These are phyloP conservation scores for Hippocampus barbouri DNA, from an alignment of 2,113 vertebrate genomes.

Conservation along the genomic window DNA sequence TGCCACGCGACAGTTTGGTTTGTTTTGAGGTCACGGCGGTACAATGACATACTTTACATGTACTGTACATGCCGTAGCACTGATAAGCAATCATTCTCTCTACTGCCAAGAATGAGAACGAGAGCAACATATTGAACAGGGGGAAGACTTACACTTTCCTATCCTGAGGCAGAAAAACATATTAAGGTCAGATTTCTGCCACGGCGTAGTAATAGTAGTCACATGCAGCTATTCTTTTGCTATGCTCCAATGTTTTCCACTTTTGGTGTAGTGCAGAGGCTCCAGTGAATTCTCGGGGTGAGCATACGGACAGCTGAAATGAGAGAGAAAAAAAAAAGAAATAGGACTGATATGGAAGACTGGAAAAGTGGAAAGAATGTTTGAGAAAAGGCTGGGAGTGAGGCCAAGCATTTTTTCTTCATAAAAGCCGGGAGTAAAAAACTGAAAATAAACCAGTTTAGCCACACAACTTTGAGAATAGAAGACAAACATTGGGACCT, in stretches of 20 bases:
- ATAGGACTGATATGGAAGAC: slow-evolving; percentile 38
- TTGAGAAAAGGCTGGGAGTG: slow-evolving; percentile 16
- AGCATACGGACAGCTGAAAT: slow-evolving; percentile 50
- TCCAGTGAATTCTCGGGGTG: slow-evolving; percentile 52
- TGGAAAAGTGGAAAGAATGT: neutral
- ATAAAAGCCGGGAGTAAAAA: slow-evolving; percentile 4
- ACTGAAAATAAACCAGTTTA: slow-evolving; percentile 31
- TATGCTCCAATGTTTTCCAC: slow-evolving; percentile 13
- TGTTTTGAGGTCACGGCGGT: neutral
- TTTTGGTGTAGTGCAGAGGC: slow-evolving; percentile 26
- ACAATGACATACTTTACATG: neutral
- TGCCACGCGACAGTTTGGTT: neutral
- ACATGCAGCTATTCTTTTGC: slow-evolving; percentile 26
- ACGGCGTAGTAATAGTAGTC: slow-evolving; percentile 20
- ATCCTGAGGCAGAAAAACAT: slow-evolving; percentile 37
- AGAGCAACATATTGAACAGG: slow-evolving; percentile 46
- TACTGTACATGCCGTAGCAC: neutral
- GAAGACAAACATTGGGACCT: slow-evolving; percentile 43
- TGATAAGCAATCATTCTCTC: slow-evolving; percentile 5
- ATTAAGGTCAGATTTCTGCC: slow-evolving; percentile 27
- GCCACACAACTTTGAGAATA: slow-evolving; percentile 29
- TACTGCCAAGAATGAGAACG: slow-evolving; percentile 37
- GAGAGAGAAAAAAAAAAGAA: slow-evolving; percentile 21
- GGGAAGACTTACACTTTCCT: slow-evolving; percentile 27
- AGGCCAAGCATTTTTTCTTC: slow-evolving; percentile 8